A percentile compares a stretch with the other conserved stretches of the same genome.
phyloP scores from a whole-genome alignment of 2,113 vertebrate species.

The Odontesthes bonariensis region DNA sequence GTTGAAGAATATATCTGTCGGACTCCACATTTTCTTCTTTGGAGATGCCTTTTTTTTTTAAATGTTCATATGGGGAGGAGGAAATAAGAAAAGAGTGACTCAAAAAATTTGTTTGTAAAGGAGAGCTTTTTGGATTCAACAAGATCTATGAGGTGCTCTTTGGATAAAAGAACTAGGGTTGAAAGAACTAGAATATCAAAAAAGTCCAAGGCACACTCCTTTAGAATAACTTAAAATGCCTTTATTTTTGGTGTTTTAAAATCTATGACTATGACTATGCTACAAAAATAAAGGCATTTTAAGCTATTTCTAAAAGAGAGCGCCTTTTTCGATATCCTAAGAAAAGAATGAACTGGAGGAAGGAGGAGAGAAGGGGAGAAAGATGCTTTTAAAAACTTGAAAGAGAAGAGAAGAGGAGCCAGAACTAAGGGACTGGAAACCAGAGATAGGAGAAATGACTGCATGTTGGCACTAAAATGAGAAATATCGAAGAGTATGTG shows the following conservation, averaged over 20 bases:
- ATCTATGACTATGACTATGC: no score
- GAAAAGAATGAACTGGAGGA: slow-evolving; percentile 14
- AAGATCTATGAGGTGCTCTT: no score
- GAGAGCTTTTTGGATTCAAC: no score
- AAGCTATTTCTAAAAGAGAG: not conserved
- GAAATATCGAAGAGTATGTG: slow-evolving; percentile 19
- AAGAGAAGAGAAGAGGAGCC: slow-evolving; percentile 45
- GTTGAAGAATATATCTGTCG: slow-evolving; percentile 29
- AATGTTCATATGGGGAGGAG: slow-evolving; percentile 39
- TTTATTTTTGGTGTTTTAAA: no score
- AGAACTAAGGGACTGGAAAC: slow-evolving; percentile 53
- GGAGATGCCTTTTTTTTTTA: slow-evolving; percentile 16
- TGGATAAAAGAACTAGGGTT: no score
- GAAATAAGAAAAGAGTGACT: slow-evolving; percentile 10
- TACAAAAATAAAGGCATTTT: no score
- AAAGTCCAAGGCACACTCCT: no score
- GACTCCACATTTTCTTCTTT: slow-evolving; percentile 41
- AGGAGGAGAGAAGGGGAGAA: slow-evolving; percentile 1
- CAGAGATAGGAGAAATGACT: slow-evolving; percentile 56
- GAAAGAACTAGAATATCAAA: no score
- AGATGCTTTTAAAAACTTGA: slow-evolving; percentile 38
- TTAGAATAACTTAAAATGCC: no score
- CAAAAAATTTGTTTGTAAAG: no score
- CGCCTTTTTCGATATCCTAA: slow-evolving; percentile 31
- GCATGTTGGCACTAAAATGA: slow-evolving; percentile 38